Conservation (phyloP, 2,797 vertebrate species). For the Liparis tanakae region DNA sequence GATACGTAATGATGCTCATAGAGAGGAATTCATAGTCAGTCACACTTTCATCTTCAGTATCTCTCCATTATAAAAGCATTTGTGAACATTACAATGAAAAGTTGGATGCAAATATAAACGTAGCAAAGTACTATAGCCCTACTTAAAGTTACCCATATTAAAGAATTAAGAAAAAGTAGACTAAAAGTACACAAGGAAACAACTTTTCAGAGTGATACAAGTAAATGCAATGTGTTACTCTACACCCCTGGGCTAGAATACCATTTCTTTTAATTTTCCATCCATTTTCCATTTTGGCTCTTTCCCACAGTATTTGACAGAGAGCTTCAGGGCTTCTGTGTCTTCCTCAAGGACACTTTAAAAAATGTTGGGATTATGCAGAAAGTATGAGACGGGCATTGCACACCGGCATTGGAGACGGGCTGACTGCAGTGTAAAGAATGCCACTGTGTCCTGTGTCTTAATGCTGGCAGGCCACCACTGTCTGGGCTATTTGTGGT, state of each 20-base stretch:
- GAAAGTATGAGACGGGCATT: not conserved
- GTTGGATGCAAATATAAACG: not conserved
- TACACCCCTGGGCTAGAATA: too few relatives aligned
- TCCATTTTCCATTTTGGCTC: slow-evolving; percentile 3
- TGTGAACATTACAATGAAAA: not conserved
- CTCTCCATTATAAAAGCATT: slow-evolving; percentile 1
- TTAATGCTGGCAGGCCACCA: slow-evolving; percentile 5
- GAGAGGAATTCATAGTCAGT: slow-evolving; percentile 32
- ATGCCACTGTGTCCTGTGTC: slow-evolving; percentile 3
- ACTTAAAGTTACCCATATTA: not conserved
- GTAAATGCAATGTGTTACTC: too few relatives aligned
- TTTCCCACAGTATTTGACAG: not conserved
- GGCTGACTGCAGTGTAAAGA: not conserved
- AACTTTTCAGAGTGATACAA: too few relatives aligned
- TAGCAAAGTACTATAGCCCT: not conserved
- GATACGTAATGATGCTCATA: slow-evolving; percentile 33
- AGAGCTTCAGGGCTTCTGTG: not conserved
- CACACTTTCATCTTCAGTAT: not conserved
- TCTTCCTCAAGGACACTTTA: slow-evolving; percentile 24
- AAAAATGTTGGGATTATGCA: slow-evolving; percentile 8
- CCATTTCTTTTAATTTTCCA: not conserved
- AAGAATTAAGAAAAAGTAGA: not conserved
- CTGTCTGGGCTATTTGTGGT: slow-evolving; percentile 1
- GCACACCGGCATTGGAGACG: not conserved
- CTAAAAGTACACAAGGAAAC: not conserved